Conservation (phyloP, 2,797 vertebrate genomes). For the Scolopax bukidnonensis region DNA sequence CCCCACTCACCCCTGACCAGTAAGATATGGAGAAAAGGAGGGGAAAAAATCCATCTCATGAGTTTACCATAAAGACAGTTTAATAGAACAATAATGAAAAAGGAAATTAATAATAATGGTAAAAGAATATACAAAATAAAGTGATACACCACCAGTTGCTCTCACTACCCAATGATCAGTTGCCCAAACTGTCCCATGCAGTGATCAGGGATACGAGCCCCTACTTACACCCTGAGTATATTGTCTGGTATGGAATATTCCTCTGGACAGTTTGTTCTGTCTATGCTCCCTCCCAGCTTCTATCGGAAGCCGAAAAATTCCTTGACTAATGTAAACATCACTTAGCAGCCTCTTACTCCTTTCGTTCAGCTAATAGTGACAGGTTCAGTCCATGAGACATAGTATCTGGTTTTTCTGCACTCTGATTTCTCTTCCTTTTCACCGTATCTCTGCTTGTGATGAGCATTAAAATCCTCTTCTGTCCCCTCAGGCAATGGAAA, state of each 20-base stretch:
- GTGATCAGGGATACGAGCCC: background rate
- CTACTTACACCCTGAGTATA: background rate
- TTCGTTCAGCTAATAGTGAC: background rate
- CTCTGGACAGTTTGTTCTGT: too few relatives aligned
- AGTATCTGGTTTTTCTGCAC: background rate
- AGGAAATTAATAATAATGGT: background rate
- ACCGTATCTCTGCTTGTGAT: background rate
- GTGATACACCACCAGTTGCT: background rate
- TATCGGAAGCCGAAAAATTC: too few relatives aligned
- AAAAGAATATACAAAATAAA: background rate
- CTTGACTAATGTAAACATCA: background rate
- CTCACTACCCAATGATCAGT: background rate
- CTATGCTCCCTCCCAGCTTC: too few relatives aligned
- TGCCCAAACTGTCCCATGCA: background rate
- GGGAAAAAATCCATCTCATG: background rate
- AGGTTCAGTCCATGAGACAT: background rate
- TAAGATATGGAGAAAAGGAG: background rate
- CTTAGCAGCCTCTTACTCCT: background rate
- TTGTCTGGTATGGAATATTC: background rate
- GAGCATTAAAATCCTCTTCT: background rate
- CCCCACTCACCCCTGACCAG: background rate
- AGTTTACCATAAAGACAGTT: background rate
- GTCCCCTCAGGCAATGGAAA: constrained; percentile 75
- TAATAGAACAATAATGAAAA: background rate
- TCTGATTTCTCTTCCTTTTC: background rate